These are phyloP conservation scores for Macrosteles quadrilineatus DNA, from an alignment of 1,140 invertebrate species.

Conservation along the genomic window DNA sequence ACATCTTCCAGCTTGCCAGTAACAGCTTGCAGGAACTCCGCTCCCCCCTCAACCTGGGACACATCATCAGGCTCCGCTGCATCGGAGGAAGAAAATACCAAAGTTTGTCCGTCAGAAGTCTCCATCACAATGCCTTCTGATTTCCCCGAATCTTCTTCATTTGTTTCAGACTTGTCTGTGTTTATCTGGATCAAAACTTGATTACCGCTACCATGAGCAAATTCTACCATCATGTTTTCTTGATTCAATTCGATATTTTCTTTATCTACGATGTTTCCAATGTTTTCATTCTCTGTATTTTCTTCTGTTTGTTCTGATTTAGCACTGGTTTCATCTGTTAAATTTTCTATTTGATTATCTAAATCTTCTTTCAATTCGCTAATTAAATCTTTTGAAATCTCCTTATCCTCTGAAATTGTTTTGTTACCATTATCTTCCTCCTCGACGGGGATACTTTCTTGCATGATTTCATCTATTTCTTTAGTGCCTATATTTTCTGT, in stretches of 20 bases:
- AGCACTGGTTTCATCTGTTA: neutral
- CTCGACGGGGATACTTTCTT: neutral
- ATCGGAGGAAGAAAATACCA: neutral
- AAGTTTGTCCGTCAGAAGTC: conserved; percentile 37
- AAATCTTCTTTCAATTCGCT: neutral
- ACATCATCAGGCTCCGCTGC: neutral
- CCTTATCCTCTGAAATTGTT: neutral
- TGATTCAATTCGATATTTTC: conserved; percentile 34
- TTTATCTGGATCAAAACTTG: conserved; percentile 37
- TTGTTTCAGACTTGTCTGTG: neutral
- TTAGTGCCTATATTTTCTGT: conserved; percentile 4
- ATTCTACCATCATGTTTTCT: conserved; percentile 44
- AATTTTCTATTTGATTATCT: neutral
- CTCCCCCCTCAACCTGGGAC: conserved; percentile 18
- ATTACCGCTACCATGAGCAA: conserved; percentile 37
- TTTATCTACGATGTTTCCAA: neutral
- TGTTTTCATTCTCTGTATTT: neutral
- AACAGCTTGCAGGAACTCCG: conserved; percentile 21
- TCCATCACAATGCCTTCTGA: conserved; percentile 34
- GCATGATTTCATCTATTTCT: conserved; percentile 16
- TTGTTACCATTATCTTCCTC: neutral
- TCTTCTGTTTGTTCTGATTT: neutral
- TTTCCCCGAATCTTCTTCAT: conserved; percentile 36
- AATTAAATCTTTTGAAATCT: neutral
- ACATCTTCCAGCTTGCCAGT: conserved; percentile 17